Evolutionary conservation across 2,888 invertebrate genomes (phyloP).

Genomic region (Drosophila paracracens): DNA sequence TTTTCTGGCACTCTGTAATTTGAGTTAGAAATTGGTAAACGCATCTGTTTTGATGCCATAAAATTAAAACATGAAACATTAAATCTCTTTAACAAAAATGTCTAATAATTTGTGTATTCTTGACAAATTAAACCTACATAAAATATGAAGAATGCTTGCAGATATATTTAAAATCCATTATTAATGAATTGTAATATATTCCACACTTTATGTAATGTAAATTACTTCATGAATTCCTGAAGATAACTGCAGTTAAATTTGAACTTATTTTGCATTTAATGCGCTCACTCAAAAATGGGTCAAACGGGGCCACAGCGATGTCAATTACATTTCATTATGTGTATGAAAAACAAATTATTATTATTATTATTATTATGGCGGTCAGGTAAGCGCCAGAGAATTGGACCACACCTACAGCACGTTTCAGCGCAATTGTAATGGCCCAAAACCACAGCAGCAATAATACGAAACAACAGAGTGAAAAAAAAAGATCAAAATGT

Average conservation of each 20-base stretch:
- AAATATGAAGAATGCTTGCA: too few species aligned
- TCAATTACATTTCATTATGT: slow-evolving; percentile 43
- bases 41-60: too few species aligned
- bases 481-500: slow-evolving; percentile 12
- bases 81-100: background rate
- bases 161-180: too few species aligned
- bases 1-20: background rate
- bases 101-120: background rate
- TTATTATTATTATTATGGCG: slow-evolving; percentile 48
- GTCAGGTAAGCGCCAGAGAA: slow-evolving; percentile 34
- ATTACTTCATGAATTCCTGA: background rate
- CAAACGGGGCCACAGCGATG: slow-evolving; percentile 22
- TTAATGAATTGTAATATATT: background rate
- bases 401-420: slow-evolving; percentile 56
- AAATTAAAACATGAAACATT: background rate
- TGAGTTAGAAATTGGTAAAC: background rate
- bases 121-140: background rate
- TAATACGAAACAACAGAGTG: slow-evolving; percentile 10
- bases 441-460: slow-evolving; percentile 22
- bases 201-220: background rate
- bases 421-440: slow-evolving; percentile 39
- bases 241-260: slow-evolving; percentile 1
- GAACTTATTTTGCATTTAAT: slow-evolving; percentile 1
- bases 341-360: slow-evolving; percentile 38
- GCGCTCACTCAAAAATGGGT: slow-evolving; percentile 46